Base-by-base conservation (phyloP, 2,797 vertebrate species). In the Hydrocynus forskahlii region DNA sequence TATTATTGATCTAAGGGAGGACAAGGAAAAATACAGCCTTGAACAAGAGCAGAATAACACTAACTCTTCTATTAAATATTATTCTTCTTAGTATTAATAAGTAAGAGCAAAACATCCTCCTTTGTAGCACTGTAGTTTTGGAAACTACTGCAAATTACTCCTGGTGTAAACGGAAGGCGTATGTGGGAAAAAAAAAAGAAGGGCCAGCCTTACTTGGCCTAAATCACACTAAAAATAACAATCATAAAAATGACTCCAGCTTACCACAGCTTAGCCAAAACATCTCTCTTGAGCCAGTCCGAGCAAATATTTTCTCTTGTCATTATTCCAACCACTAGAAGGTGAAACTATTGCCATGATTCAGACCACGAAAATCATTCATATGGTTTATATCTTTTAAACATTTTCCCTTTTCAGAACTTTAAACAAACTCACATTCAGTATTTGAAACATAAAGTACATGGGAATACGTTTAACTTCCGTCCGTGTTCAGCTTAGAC, bases 171-270 rank as follows among this genome's bases (percentile, higher is more conserved):
- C 43, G 25, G 29, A 21, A 29, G 29, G 1, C 21, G 25, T 29
- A 35, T 35, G 35, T 35, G 35, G 4, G 4, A 35, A 35, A 35
- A 71, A 23, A 23, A 52, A 43, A 63, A 64, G 16, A 35, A 60
- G 19, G 72, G 40, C 45, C 62, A 71, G 54, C 12, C n/a, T 1
- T 52, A 69, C 54, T 2, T 50, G 81, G 48, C 76, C 81, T 55
- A 25, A 25, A 78, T 74, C 25, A 35, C 60, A 67, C 81, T 48
- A 73, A 35, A 75, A 82, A 35, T 67, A 78, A 82, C 66, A 74
- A 78, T 74, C 62, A 74, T 73, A 62, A 29, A 62, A 62, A 62
- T 62, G 23, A 25, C 23, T 62, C 63, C 25, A 50, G 64, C 45
- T 38, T 4, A 38, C 60, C 19, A 21, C 59, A 35, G 38, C 13